These are phyloP conservation scores for Opisthocomus hoazin DNA, from an alignment of 2,113 vertebrate species.

Conservation along the genomic window DNA sequence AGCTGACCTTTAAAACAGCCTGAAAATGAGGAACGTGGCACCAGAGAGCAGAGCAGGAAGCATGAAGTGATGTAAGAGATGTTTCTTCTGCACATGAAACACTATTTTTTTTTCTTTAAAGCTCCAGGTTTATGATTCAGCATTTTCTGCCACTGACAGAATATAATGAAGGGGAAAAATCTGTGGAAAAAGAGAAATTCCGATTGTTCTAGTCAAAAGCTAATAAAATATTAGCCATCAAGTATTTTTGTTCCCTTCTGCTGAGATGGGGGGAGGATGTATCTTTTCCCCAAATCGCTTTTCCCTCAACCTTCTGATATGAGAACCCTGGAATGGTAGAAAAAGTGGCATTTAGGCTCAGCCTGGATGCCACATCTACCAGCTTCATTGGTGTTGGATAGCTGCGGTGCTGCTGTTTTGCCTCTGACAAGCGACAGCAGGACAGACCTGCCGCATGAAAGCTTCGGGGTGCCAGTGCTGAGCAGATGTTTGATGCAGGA, in stretches of 20 bases:
- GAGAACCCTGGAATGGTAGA: not conserved
- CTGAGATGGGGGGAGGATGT: not conserved
- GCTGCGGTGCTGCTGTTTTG: not conserved
- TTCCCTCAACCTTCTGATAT: not conserved
- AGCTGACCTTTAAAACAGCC: constrained; percentile 50
- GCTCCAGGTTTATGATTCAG: constrained; percentile 49
- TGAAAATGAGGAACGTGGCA: constrained; percentile 56
- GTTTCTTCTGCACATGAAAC: constrained; percentile 33
- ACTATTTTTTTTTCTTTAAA: not conserved
- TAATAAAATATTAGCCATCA: not conserved
- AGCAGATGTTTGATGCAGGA: not conserved
- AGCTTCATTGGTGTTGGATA: not conserved
- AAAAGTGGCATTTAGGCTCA: not conserved
- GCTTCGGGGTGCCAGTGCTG: not conserved
- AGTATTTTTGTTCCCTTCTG: not conserved
- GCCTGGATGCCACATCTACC: not conserved
- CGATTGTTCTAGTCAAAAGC: not conserved
- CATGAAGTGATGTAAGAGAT: constrained; percentile 45
- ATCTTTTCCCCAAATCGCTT: not conserved
- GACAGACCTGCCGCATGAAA: not conserved
- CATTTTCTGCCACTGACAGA: constrained; percentile 18
- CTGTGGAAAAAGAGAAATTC: not conserved
- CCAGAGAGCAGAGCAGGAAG: constrained; percentile 44
- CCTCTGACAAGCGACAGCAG: not conserved
- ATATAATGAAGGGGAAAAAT: not conserved